Base-by-base conservation (phyloP, 2,113 vertebrate genomes). In the Actenoides hombroni region DNA sequence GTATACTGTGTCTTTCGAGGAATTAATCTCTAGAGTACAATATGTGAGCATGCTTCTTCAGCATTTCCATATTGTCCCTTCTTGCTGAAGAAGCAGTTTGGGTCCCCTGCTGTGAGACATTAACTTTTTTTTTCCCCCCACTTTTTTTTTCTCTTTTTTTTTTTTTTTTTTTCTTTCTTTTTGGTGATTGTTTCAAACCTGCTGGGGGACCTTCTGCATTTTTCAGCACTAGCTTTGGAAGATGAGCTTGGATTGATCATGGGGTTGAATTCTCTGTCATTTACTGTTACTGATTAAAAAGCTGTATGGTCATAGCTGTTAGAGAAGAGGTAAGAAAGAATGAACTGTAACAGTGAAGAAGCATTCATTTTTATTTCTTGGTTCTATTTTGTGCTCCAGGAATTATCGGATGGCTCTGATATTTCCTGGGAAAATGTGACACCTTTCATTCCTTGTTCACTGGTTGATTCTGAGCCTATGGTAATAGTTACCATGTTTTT, bases 371-470 rank as follows among this genome's bases (percentile, higher is more conserved):
- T 87, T 84, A 68, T 85, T 80, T 94, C 64, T 85, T 90, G 37
- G 16, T 77, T 96, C 59, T 95, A 4, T 85, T 92, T 93, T 83
- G 54, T 83, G 65, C 56, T 71, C 70, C 64, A 80, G 79, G 56
- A 90, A 83, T 88, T 88, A 83, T 28, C 6, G 10, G 24, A 56
- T 86, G 85, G 44, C 29, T 70, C 70, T 92, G 46, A 67, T 83
- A 67, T 67, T 92, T 95, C 68, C 46, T 68, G 60, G 26, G 65
- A 89, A 33, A 86, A 63, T 21, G 46, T 76, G 46, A 16, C 68
- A 59, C 67, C 18, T 39, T 90, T 70, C 11, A 13, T 91, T 93
- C 54, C 46, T 86, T 88, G 25, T 74, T 92, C 79, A 70, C 42
- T 74, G 57, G 13, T 77, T 94, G 46, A 86, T 92, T 65, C 42